Evolutionary conservation across 2,797 vertebrate genomes (phyloP).

Genomic region (Peromyscus aztecus): DNA sequence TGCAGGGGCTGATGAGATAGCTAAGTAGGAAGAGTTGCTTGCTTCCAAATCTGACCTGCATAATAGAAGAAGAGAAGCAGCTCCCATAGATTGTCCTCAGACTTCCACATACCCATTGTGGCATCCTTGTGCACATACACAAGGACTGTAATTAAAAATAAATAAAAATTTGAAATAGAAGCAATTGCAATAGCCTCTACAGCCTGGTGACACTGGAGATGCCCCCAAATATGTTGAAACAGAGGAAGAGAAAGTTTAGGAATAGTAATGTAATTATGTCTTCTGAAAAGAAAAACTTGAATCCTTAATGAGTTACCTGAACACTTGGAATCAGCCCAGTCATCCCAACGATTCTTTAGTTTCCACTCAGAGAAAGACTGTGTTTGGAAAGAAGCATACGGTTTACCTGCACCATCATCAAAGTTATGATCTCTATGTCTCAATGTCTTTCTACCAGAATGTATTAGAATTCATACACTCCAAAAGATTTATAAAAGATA

Average conservation of each 20-base stretch:
- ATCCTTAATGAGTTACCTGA: conserved; percentile 45
- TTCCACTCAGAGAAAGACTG: background rate
- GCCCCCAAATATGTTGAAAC: conserved; percentile 32
- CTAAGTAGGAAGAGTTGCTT: background rate
- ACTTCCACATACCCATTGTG: background rate
- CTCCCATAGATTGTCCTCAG: background rate
- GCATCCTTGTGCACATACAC: background rate
- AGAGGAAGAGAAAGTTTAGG: conserved; percentile 48
- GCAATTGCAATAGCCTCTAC: background rate
- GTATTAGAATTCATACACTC: background rate
- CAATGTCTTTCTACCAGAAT: background rate
- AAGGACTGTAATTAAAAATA: background rate
- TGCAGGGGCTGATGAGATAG: background rate
- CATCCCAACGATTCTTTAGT: conserved; percentile 26
- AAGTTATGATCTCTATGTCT: background rate
- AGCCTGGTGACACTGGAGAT: background rate
- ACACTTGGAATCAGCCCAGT: conserved; percentile 34
- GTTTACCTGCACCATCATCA: background rate
- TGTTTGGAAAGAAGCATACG: background rate
- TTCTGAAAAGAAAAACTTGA: conserved; percentile 51
- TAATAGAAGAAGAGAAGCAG: background rate
- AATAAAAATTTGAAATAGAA: background rate
- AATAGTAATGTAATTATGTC: conserved; percentile 51
- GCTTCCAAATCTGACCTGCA: background rate
- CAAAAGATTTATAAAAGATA: conserved; percentile 13